Evolutionary conservation across 1,140 invertebrate species (phyloP), one percentile per base, ranked within the genome.

Genomic region (Phortica variegata): DNA sequence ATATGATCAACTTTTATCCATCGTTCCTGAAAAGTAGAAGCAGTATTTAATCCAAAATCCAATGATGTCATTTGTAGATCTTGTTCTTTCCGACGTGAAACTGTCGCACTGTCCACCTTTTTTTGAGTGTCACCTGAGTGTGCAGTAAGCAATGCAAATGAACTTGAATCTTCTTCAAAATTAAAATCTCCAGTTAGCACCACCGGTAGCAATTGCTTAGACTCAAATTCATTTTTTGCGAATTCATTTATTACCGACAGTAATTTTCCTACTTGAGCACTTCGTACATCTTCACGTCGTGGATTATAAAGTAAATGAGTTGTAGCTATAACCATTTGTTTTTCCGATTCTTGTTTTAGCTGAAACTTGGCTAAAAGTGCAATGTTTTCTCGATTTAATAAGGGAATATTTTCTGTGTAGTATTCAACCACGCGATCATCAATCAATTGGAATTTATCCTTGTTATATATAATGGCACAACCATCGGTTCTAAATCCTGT

Each of bases 261-360:
- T 3, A 97, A 75, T 31, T 92, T 63, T 62, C 88, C 83, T 16
- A 84, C 78, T 77, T 98, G 95, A 1, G 90, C 93, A 13, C 96
- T 78, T 61, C 93, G 85, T 0, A 97, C 84, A 76, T 98, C 94
- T 17, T 88, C 84, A 19, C 95, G 77, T 60, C 79, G 85, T 0
- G 91, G 92, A 81, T 97, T 97, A 71, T 89, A 98, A 5, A 97
- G 77, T n/a, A 98, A 79, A 79, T 98, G 95, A 0, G 95, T 97
- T 3, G 91, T 98, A 4, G 91, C 91, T 0, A 97, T 82, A 19
- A 91, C 82, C 39, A 93, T 74, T 16, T 85, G 77, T 58, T 63
- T 17, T 48, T 18, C 8, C 45, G 26, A 1, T 42, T 15, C 0
- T 8, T 40, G 31, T 49, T 78, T 81, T 1, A 84, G 74, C 7